Evolutionary conservation across 1,140 invertebrate species (phyloP).

Genomic region (Drosophila bifasciata): DNA sequence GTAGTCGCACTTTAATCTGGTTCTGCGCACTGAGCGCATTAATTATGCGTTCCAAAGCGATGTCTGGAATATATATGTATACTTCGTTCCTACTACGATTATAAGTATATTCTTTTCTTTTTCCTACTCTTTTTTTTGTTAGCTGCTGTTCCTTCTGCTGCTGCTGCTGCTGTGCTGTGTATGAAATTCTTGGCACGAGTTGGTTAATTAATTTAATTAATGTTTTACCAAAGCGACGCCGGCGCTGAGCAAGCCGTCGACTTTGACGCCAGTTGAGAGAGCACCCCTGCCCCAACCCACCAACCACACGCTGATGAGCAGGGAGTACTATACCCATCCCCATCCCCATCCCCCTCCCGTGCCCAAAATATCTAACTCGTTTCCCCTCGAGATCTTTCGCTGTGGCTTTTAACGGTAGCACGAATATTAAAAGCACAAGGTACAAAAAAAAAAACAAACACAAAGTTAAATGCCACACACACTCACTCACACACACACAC

Average conservation of each 20-base stretch:
- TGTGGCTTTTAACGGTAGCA: constrained; percentile 70
- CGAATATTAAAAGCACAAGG: constrained; percentile 49
- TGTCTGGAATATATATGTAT: constrained; percentile 35
- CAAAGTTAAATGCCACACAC: constrained; percentile 32
- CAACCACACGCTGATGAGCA: constrained; percentile 10
- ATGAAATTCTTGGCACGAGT: constrained; percentile 77
- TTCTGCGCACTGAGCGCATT: constrained; percentile 81
- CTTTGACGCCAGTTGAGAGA: constrained; percentile 30
- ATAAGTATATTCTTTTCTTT: constrained; percentile 24
- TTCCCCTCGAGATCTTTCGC: constrained; percentile 1
- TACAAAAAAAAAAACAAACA: constrained; percentile 26
- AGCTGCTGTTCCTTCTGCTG: constrained; percentile 25
- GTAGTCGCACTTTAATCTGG: constrained; percentile 69
- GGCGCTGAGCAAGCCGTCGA: constrained; percentile 42
- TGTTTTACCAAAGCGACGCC: constrained; percentile 74
- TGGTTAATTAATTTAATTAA: constrained; percentile 83
- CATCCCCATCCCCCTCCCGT: constrained; percentile 42
- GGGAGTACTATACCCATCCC: constrained; percentile 10
- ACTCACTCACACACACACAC: constrained; percentile 3
- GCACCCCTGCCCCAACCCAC: too few relatives aligned
- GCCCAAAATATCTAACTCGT: constrained; percentile 32
- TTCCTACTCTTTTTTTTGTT: constrained; percentile 13
- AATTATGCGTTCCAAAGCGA: constrained; percentile 80
- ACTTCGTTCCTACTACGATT: neutral
- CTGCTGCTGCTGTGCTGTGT: constrained; percentile 13